Evolutionary conservation across 2,888 invertebrate species (phyloP).

Genomic region (Lasioglossum calceatum): DNA sequence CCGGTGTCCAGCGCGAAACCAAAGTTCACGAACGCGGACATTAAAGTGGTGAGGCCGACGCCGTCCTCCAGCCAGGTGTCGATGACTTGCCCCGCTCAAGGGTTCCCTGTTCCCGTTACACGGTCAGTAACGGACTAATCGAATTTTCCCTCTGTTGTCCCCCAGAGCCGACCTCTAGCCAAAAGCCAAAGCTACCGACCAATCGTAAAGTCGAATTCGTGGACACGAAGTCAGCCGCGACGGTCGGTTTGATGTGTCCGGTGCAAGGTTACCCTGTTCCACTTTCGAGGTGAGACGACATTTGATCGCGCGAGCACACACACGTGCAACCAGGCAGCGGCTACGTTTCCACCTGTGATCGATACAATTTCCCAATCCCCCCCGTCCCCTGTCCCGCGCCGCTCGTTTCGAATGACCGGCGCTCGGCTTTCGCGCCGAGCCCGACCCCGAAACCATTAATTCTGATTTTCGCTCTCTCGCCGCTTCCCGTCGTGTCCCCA

Average conservation of each 20-base stretch:
- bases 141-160: slow-evolving; percentile 34
- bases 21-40: slow-evolving; percentile 87
- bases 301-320: slow-evolving; percentile 20
- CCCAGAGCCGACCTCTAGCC: slow-evolving; percentile 80
- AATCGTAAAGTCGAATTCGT: slow-evolving; percentile 83
- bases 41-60: slow-evolving; percentile 81
- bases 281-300: slow-evolving; percentile 78
- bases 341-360: slow-evolving; percentile 26
- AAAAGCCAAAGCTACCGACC: slow-evolving; percentile 80
- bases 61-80: slow-evolving; percentile 80
- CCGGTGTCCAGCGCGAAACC: slow-evolving; percentile 90
- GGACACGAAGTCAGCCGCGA: slow-evolving; percentile 70
- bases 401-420: slow-evolving; percentile 37
- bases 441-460: slow-evolving; percentile 33
- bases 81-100: slow-evolving; percentile 86
- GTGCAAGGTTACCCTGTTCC: slow-evolving; percentile 91
- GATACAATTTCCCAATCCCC: slow-evolving; percentile 46
- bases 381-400: background rate
- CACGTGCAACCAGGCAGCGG: background rate
- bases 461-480: slow-evolving; percentile 21
- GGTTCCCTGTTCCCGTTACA: slow-evolving; percentile 85
- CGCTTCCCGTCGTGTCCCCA: background rate
- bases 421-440: slow-evolving; percentile 17
- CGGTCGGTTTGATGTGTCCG: slow-evolving; percentile 88
- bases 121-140: slow-evolving; percentile 77